Evolutionary conservation across 2,888 invertebrate species (phyloP).

Genomic region (Erannis defoliaria): DNA sequence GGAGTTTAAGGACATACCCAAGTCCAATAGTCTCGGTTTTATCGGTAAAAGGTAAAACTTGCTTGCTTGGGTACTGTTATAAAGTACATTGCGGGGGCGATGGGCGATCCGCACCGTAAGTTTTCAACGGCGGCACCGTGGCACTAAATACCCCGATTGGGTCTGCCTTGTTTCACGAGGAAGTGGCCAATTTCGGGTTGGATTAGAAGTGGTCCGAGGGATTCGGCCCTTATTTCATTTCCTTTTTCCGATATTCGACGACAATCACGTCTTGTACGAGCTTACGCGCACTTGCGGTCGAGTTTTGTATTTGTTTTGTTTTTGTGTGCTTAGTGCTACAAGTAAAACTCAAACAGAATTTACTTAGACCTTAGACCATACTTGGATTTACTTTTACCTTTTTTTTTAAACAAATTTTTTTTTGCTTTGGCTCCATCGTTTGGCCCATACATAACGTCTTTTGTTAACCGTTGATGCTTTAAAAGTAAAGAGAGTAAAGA

Average conservation of each 20-base stretch:
- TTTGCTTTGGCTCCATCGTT: too few species aligned
- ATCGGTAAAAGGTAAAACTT: neutral
- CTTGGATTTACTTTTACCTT: too few species aligned
- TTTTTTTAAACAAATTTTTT: too few species aligned
- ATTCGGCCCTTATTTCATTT: slow-evolving; percentile 36
- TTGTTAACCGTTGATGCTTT: too few species aligned
- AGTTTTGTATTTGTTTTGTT: slow-evolving; percentile 11
- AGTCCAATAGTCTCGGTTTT: too few species aligned
- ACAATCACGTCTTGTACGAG: slow-evolving; percentile 29
- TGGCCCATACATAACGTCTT: too few species aligned
- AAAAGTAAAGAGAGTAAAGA: too few species aligned
- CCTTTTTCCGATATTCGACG: slow-evolving; percentile 34
- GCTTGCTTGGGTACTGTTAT: slow-evolving; percentile 4
- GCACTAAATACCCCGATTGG: slow-evolving; percentile 40
- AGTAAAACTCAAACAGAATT: neutral
- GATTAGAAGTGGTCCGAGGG: slow-evolving; percentile 36
- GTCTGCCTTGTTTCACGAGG: slow-evolving; percentile 37
- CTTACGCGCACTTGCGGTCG: slow-evolving; percentile 17
- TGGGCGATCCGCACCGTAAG: slow-evolving; percentile 34
- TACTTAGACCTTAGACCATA: too few species aligned
- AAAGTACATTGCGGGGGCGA: neutral
- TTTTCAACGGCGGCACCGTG: slow-evolving; percentile 31
- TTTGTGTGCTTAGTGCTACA: neutral
- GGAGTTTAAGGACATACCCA: too few species aligned
- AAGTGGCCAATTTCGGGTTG: slow-evolving; percentile 36